Evolutionary conservation across 30 jellyfish, hydroid and myxozoan genomes (phyloP), one percentile per base, ranked within the genome.

Genomic region (Aurelia aurita): DNA sequence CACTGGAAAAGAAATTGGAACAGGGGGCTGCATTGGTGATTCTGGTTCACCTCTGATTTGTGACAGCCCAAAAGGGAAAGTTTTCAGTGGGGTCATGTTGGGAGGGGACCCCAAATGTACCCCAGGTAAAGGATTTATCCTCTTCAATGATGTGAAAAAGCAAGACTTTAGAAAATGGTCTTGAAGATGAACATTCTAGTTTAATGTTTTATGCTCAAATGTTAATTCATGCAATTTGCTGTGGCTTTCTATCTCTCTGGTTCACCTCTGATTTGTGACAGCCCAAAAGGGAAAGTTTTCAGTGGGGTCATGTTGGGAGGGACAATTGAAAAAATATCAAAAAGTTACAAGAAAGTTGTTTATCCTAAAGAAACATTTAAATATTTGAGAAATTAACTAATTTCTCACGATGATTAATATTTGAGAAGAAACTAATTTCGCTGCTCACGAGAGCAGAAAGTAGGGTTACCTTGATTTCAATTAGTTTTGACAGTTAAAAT

Each of bases 1-100:
- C 3, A 55, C 28, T 2, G 34, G 22, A n/a, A 20, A 45, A 3
- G 23, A 20, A 18, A 23, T 14, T 2, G 65, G 83, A 16, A 43
- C 28, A 19, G 80, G 87, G 22, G 93, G 93, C 65, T 83, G 93
- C 63, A 70, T 83, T 55, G 93, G 93, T 8, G 93, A 83, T 60
- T 83, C 93, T 8, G 93, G 93, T 0, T 83, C 93, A 3, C 93
- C 93, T 2, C 69, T 83, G 35, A 18, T 71, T 23, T 83, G 93
- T 80, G 58, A 55, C 84, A 71, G 67, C 5, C 29, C 39, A 25
- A 16, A 43, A 34, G 93, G 75, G 1, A 19, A 39, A 14, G 74
- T 70, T 16, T 25, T 68, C 2, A 15, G 27, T 25, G 93, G 93
- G 5, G 46, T 83, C 21, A 27, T 83, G 62, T 39, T 83, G 29